Evolutionary conservation across 2,113 vertebrate species (phyloP).

Genomic region (Trochalopteron elliotii): DNA sequence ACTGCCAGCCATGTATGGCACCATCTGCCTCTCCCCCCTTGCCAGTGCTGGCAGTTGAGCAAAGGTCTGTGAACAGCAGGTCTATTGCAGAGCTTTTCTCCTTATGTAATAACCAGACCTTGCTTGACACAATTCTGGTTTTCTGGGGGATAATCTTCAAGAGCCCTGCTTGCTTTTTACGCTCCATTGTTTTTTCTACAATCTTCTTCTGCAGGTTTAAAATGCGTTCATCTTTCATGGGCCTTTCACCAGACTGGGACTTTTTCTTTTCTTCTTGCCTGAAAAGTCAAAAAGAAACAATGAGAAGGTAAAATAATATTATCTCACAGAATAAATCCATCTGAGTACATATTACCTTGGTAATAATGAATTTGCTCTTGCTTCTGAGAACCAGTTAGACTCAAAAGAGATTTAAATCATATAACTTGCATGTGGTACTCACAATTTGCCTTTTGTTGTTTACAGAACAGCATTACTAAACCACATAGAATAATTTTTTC

Average conservation of each 20-base stretch:
- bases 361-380: constrained; percentile 12
- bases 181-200: constrained; percentile 71
- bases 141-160: constrained; percentile 41
- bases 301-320: background rate
- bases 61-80: constrained; percentile 22
- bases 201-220: constrained; percentile 75
- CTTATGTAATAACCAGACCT: constrained; percentile 49
- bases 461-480: background rate
- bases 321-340: background rate
- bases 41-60: constrained; percentile 26
- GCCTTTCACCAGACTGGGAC: constrained; percentile 24
- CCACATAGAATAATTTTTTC: background rate
- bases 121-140: background rate
- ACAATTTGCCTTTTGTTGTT: background rate
- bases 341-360: background rate
- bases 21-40: constrained; percentile 40
- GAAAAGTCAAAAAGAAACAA: constrained; percentile 11
- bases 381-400: background rate
- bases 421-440: background rate
- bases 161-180: constrained; percentile 64
- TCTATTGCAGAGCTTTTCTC: constrained; percentile 32
- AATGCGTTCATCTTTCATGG: constrained; percentile 67
- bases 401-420: background rate
- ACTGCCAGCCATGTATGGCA: background rate
- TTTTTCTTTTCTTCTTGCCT: constrained; percentile 74